phyloP scores from a whole-genome alignment of 2,888 invertebrate genomes.

The Lingula anatina region DNA sequence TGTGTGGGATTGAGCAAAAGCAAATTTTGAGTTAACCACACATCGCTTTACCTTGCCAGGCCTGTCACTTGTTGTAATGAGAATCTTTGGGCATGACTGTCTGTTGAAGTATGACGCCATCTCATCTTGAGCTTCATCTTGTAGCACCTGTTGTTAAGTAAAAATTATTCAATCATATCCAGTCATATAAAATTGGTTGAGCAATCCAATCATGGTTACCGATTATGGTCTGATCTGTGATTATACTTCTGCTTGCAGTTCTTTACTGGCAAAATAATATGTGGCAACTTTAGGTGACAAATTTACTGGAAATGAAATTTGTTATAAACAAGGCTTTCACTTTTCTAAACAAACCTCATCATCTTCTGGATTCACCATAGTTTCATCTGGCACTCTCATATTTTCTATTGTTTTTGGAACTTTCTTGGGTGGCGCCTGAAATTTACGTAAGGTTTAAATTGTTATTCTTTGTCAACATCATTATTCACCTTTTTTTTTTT shows the following conservation, averaged over 20 bases:
- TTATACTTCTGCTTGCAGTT: too few species aligned
- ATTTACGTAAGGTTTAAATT: conserved; percentile 4
- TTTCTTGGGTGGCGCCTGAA: conserved; percentile 43
- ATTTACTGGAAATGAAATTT: too few species aligned
- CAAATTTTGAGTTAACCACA: background rate
- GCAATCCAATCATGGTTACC: too few species aligned
- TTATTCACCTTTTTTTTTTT: background rate
- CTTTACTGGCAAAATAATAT: too few species aligned
- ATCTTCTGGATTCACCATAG: conserved; percentile 68
- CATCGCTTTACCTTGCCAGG: conserved; percentile 61
- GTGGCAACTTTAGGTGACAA: too few species aligned
- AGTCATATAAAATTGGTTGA: too few species aligned
- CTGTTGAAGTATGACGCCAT: conserved; percentile 80
- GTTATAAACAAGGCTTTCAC: background rate
- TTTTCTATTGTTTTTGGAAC: conserved; percentile 90
- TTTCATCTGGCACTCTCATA: conserved; percentile 85
- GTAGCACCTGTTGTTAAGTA: conserved; percentile 46
- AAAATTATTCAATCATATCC: too few species aligned
- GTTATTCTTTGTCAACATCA: background rate
- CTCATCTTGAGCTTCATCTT: conserved; percentile 71
- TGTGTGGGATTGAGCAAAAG: too few species aligned
- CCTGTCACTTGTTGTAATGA: conserved; percentile 93
- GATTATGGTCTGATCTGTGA: too few species aligned
- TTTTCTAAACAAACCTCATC: conserved; percentile 56
- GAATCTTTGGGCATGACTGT: conserved; percentile 83